Evolutionary conservation across 2,888 invertebrate genomes (phyloP), one percentile per base, ranked within the genome.

Genomic region (Acholoe squamosa): DNA sequence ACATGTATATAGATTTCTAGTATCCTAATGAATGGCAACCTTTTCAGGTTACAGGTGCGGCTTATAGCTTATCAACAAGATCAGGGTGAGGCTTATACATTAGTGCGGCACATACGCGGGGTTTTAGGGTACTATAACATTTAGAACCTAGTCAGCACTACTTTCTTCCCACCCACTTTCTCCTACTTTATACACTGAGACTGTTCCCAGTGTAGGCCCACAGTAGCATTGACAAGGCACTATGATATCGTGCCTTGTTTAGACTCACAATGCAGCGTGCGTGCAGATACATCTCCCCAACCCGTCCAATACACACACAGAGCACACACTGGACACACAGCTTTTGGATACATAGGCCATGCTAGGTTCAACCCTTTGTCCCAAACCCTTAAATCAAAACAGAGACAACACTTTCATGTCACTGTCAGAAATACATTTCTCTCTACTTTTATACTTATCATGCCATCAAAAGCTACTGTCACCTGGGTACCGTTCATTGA

Each of bases 361-460:
- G 28, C 19, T 25, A 28, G 71, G 28, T 61, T 61, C 28, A 14
- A 25, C 28, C 28, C 28, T 28, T 71, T 71, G 28, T 71, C 31
- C 25, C 3, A 28, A 71, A 71, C 71, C 31, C 71, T 28, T 71
- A 71, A 71, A 71, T 71, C 71, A 71, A 71, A 71, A 61, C n/a
- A 43, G 43, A 10, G 3, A 14, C 61, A 14, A 19, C 61, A 61
- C n/a, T 61, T 61, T 61, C 61, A n/a, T 61, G 19, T 61, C 22
- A 61, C 61, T 19, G 61, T 19, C n/a, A 61, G 19, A 61, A 61
- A 61, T n/a, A 14, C 19, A n/a, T 14, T 61, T 61, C 61, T n/a
- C 61, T 1, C 61, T 61, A 61, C n/a, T 61, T 61, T 61, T 61
- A n/a, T n/a, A n/a, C n/a, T 61, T n/a, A 61, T 61, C 61, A n/a